Evolutionary conservation across 35 echinoderm and acorn worm genomes (phyloP), one percentile per base, ranked within the genome.

Genomic region (Acanthaster planci): DNA sequence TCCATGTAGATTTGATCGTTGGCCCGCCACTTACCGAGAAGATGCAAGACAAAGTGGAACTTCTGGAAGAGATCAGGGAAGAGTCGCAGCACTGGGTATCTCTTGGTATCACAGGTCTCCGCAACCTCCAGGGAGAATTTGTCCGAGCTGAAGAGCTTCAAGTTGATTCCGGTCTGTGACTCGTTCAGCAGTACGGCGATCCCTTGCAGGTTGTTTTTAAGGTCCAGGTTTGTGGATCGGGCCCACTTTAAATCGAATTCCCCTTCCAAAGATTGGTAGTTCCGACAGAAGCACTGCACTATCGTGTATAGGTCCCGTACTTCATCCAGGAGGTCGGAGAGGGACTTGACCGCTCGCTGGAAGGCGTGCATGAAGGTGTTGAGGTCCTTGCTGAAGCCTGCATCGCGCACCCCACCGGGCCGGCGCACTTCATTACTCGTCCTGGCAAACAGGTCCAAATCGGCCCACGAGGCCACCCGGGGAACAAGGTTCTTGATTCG

Each of bases 11-110:
- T 91, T 50, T 98, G 95, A 86, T 98, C 95, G 57, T 94, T 93
- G 3, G 92, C 91, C 0, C 95, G 84, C 95, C 95, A 98, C 85
- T 86, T 93, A 19, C 88, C 95, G 16, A 98, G 55, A 9, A 98
- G 88, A 37, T 94, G 92, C 21, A 94, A 78, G n/a, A 52, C 57
- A 38, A 94, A 90, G 78, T 98, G 89, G 37, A 98, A 98, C 78
- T 98, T 98, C 77, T 98, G 95, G 82, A 98, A 93, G 57, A 98
- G 50, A 86, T 98, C 95, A 6, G 95, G 95, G 37, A 94, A 90
- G 22, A 98, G 56, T 52, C 92, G 52, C 9, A 98, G 81, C 8
- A 98, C 58, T 17, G 95, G 95, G 23, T 90, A 98, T 38, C 90
- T 55, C 64, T 82, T 90, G 6, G 91, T 91, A 60, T 98, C 95